phyloP scores from a whole-genome alignment of 2,113 vertebrate genomes.

The Phyllostomus hastatus region DNA sequence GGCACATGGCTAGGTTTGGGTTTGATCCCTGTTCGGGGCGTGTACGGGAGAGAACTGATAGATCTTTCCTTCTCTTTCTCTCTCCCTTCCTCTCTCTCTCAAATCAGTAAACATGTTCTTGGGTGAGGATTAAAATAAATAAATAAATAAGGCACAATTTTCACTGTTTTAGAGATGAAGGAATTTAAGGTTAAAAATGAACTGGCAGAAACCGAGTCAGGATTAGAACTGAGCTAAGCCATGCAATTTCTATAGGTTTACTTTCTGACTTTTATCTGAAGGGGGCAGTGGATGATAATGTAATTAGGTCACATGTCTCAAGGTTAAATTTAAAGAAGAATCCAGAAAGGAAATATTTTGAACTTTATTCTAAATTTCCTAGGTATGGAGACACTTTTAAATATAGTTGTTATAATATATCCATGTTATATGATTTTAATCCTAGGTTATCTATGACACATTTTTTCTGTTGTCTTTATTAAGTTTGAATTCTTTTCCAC shows the following conservation, averaged over 20 bases:
- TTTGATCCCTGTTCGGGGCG: no score
- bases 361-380: slow-evolving; percentile 17
- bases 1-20: no score
- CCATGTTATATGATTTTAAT: background rate
- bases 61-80: no score
- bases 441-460: background rate
- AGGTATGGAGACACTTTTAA: background rate
- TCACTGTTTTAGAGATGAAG: slow-evolving; percentile 21
- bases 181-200: slow-evolving; percentile 24
- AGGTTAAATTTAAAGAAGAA: slow-evolving; percentile 8
- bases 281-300: background rate
- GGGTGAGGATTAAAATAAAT: no score
- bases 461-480: background rate
- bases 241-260: background rate
- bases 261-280: background rate
- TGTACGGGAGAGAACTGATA: no score
- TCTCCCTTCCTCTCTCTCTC: no score
- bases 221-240: background rate
- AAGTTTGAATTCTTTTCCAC: slow-evolving; percentile 30
- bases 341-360: slow-evolving; percentile 20
- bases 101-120: no score
- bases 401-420: background rate
- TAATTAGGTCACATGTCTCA: background rate
- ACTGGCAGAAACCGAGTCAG: background rate
- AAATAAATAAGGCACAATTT: background rate